Base-by-base conservation (phyloP, 2,797 vertebrate species). In the Allobates femoralis region DNA sequence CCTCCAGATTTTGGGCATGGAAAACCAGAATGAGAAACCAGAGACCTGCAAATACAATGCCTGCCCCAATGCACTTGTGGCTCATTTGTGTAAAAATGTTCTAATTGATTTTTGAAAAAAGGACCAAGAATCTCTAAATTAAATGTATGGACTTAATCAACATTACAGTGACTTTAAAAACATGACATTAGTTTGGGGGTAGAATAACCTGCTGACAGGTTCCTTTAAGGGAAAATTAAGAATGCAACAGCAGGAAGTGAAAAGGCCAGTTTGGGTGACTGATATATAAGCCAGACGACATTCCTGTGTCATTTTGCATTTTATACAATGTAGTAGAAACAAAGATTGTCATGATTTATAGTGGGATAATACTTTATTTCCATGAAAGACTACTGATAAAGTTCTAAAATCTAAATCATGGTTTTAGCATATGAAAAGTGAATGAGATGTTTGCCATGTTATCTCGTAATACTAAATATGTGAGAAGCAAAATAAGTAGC, bases 261-360 rank as follows among this genome's bases (percentile, higher is more conserved):
- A 81, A 60, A 21, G 79, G 71, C 28, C 79, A 81, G 23, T 34
- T 30, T 23, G 50, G 66, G 46, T 77, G 69, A 41, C 58, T 53
- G 50, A 81, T 76, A 81, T 64, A 86, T 66, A 86, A 81, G 23
- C 79, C 85, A 86, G 85, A 74, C 66, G 46, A 62, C 69, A 86
- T 75, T 86, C 77, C 85, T 16, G 28, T 66, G 73, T 84, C 73
- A 26, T 91, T 92, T 67, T 88, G 89, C 73, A 89, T 83, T 90
- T 90, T 89, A 89, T 85, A 90, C 84, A 81, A 66, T 11, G 79
- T 23, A 67, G n/a, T 21, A 78, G 23, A 60, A n/a, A n/a, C 21
- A 79, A 37, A 79, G 34, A 60, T 37, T 41, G 21, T 41, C 55
- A 30, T 4, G 37, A 21, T 50, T 56, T 58, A 37, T 37, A 26